Evolutionary conservation across 2,888 invertebrate genomes (phyloP).

Genomic region (Drosophila emarginata): DNA sequence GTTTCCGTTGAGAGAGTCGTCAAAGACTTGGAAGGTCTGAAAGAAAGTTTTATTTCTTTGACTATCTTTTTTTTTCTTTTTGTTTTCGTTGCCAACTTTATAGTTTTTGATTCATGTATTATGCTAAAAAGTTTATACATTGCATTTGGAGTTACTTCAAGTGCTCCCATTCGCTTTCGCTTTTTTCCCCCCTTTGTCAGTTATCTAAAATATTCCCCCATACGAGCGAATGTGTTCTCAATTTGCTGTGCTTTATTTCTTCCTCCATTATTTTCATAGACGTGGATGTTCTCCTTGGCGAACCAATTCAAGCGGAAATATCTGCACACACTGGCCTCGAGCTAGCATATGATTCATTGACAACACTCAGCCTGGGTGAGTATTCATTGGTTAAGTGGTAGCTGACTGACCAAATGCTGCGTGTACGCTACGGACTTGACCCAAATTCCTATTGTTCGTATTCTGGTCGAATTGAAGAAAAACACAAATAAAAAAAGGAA

Average conservation of each 20-base stretch:
- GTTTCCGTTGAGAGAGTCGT: constrained; percentile 85
- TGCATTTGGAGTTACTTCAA: constrained; percentile 58
- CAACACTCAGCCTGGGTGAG: constrained; percentile 88
- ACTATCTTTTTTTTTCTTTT: constrained; percentile 36
- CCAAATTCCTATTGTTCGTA: constrained; percentile 44
- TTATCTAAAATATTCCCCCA: background rate
- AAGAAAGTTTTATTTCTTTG: constrained; percentile 29
- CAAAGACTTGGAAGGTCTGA: constrained; percentile 86
- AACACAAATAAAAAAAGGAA: background rate
- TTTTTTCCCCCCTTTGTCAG: background rate
- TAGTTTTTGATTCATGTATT: constrained; percentile 62
- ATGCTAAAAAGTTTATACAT: constrained; percentile 63
- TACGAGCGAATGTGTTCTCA: constrained; percentile 21
- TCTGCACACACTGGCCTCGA: constrained; percentile 90
- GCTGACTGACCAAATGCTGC: constrained; percentile 28
- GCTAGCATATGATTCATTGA: constrained; percentile 87
- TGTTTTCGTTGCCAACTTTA: constrained; percentile 47
- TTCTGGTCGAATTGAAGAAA: constrained; percentile 6
- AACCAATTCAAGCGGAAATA: constrained; percentile 89
- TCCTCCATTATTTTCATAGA: constrained; percentile 81
- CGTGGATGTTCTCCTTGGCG: constrained; percentile 88
- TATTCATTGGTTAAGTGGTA: constrained; percentile 46
- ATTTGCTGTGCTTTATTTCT: constrained; percentile 12
- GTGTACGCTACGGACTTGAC: constrained; percentile 51
- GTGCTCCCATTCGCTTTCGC: background rate